Conservation (phyloP, 2,113 vertebrate species). For the Collichthys lucidus region DNA sequence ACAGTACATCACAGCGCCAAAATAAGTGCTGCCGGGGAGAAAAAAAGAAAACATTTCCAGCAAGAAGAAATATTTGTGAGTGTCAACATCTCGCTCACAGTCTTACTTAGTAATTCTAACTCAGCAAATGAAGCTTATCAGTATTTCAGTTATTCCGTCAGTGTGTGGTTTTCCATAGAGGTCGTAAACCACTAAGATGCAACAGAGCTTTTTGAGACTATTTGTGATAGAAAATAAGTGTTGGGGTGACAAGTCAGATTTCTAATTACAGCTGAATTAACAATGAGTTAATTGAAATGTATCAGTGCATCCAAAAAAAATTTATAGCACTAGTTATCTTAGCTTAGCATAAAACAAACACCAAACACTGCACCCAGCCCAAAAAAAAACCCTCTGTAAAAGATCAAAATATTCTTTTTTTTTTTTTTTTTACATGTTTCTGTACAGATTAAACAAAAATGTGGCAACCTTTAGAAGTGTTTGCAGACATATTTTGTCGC, state of each 20-base stretch:
- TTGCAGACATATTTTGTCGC: not conserved
- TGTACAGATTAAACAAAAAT: not conserved
- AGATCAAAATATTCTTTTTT: not conserved
- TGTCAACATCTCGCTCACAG: not conserved
- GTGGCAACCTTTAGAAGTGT: not conserved
- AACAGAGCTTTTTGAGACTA: not conserved
- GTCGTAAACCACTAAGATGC: not conserved
- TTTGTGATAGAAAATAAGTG: not conserved
- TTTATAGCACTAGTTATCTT: not conserved
- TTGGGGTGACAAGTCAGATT: not conserved
- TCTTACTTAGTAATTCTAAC: not conserved
- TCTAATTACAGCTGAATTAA: not conserved
- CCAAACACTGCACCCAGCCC: no score
- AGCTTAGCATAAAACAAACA: not conserved
- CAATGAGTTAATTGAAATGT: not conserved
- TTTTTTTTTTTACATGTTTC: not conserved
- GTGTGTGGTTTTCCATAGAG: not conserved
- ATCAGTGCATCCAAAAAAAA: not conserved
- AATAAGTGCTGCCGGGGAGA: conserved; percentile 28
- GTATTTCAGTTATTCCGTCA: not conserved
- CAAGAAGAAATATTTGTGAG: conserved; percentile 6
- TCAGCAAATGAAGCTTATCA: not conserved
- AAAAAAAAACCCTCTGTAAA: not conserved
- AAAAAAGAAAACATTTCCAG: conserved; percentile 5
- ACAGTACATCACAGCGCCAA: conserved; percentile 1